Conservation (phyloP, 2,888 invertebrate genomes). For the Tiliacea citrago region DNA sequence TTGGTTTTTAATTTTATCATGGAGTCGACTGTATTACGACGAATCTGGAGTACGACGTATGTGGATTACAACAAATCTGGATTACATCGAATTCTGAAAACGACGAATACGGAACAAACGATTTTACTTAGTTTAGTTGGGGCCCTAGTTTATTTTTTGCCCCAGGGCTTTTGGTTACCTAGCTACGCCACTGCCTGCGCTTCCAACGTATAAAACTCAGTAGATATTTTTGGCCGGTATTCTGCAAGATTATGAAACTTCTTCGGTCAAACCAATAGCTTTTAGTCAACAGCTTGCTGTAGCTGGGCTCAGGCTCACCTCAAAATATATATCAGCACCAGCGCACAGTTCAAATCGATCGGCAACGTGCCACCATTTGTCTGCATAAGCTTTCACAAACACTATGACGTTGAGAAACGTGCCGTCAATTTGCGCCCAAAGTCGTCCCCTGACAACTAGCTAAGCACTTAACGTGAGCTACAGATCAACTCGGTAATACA, state of each 20-base stretch:
- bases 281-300: constrained; percentile 19
- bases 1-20: too few relatives aligned
- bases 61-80: too few relatives aligned
- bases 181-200: too few relatives aligned
- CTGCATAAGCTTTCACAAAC: constrained; percentile 52
- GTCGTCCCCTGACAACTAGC: constrained; percentile 40
- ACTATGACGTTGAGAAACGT: constrained; percentile 49
- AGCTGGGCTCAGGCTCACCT: neutral
- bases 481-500: constrained; percentile 53
- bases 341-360: constrained; percentile 29
- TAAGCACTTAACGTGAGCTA: constrained; percentile 48
- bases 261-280: neutral
- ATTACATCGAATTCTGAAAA: too few relatives aligned
- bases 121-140: too few relatives aligned
- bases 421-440: constrained; percentile 48
- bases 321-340: constrained; percentile 28
- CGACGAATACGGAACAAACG: too few relatives aligned
- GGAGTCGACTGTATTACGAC: too few relatives aligned
- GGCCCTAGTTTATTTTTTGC: too few relatives aligned
- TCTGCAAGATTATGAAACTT: neutral
- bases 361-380: constrained; percentile 38
- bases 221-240: too few relatives aligned
- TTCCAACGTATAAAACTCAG: neutral
- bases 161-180: too few relatives aligned
- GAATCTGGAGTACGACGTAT: too few relatives aligned